Evolutionary conservation across 2,797 vertebrate species (phyloP).

Genomic region (Pristis pectinata): DNA sequence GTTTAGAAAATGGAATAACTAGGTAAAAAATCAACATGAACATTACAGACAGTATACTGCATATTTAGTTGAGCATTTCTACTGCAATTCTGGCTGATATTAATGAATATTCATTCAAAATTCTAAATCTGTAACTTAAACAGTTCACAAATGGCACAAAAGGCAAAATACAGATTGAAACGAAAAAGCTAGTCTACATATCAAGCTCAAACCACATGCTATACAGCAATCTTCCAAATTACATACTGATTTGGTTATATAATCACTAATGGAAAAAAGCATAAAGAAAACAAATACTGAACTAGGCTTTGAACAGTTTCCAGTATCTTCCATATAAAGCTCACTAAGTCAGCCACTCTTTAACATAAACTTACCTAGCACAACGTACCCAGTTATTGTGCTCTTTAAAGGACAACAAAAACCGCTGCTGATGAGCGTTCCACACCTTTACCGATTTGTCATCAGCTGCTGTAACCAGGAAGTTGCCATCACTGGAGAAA

Average conservation of each 20-base stretch:
- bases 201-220: background rate
- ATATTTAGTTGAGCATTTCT: background rate
- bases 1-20: background rate
- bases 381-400: conserved; percentile 86
- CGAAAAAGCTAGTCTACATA: background rate
- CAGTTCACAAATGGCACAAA: background rate
- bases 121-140: background rate
- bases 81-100: background rate
- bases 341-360: background rate
- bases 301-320: background rate
- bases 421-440: conserved; percentile 68
- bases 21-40: background rate
- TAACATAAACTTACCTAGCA: conserved; percentile 68
- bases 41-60: background rate
- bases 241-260: background rate
- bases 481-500: conserved; percentile 76
- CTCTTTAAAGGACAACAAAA: conserved; percentile 74
- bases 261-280: background rate
- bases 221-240: background rate
- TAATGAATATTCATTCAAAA: background rate
- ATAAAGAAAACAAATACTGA: background rate
- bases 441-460: conserved; percentile 90
- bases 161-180: background rate
- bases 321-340: background rate
- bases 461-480: conserved; percentile 80